Evolutionary conservation across 2,113 vertebrate species (phyloP).

Genomic region (Onychostruthus taczanowskii): DNA sequence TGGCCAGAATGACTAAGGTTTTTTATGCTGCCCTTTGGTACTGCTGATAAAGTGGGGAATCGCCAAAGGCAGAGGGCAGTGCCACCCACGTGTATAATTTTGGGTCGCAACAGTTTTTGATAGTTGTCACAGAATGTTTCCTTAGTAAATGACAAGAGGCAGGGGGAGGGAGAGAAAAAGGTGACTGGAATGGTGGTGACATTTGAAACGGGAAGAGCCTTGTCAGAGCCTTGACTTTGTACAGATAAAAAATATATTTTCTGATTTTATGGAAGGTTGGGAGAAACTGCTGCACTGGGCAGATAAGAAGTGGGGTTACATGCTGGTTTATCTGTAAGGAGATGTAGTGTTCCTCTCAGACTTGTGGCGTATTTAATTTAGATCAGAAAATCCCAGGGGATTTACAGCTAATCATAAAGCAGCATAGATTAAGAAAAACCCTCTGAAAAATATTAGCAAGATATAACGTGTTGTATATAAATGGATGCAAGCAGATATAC

Average conservation of each 20-base stretch:
- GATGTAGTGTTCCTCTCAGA: conserved; percentile 29
- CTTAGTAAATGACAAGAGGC: neutral
- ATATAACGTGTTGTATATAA: neutral
- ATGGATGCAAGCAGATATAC: neutral
- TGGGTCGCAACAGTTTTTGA: neutral
- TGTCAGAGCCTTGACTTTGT: conserved; percentile 50
- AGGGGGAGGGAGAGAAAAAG: neutral
- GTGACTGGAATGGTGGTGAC: conserved; percentile 19
- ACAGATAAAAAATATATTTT: conserved; percentile 59
- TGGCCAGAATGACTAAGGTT: neutral
- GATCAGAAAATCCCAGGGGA: conserved; percentile 42
- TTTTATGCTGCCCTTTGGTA: neutral
- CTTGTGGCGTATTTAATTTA: conserved; percentile 44
- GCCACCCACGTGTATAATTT: neutral
- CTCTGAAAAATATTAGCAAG: conserved; percentile 19
- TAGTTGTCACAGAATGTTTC: neutral
- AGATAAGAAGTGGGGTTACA: conserved; percentile 59
- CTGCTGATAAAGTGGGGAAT: neutral
- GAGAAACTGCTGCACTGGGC: conserved; percentile 41
- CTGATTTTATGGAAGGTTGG: conserved; percentile 7
- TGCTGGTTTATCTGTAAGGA: conserved; percentile 46
- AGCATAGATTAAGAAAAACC: conserved; percentile 19
- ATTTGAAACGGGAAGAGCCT: conserved; percentile 50
- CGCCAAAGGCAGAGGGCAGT: neutral
- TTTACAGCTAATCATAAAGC: conserved; percentile 56